Evolutionary conservation across 2,888 invertebrate genomes (phyloP), one percentile per base, ranked within the genome.

Genomic region (Anorthoa munda): DNA sequence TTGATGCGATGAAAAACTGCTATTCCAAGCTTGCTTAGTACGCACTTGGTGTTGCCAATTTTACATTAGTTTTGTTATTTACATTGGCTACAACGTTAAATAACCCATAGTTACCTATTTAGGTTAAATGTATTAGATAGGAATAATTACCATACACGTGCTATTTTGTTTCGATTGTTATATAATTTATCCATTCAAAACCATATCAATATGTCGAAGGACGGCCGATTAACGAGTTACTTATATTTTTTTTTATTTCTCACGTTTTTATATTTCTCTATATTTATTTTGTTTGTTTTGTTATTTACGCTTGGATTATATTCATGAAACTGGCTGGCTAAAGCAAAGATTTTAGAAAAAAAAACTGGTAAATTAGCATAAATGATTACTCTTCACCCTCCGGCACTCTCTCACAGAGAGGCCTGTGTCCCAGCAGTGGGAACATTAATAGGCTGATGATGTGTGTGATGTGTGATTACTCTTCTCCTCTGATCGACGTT

Each of bases 61-160:
- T 78, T 51, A 63, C 13, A 59, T 39, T 56, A 13, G 15, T 45
- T 75, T 39, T 53, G n/a, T 55, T 74, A 61, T 48, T 72, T 26
- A 4, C 31, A 45, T 46, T n/a, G 18, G 15, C 18, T 39, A 45
- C 13, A 68, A 21, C 31, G 2, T 72, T 51, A 7, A 3, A 21
- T 13, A 67, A 46, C 23, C 17, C 46, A 46, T 2, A 61, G 11
- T 46, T 46, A 46, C 17, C 21, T 45, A 9, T 21, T 61, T 12
- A 46, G 17, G 17, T 21, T 17, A 21, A 15, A 60, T 9, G 9
- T 23, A 45, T 4, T 66, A 45, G 7, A n/a, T 21, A 46, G 23
- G 15, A 26, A 45, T 53, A 66, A 66, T 51, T n/a, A 15, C 15
- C 23, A n/a, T 15, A 46, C 18, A 69, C 51, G 26, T 45, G 45